These are phyloP conservation scores for Melanostoma mellinum DNA, from an alignment of 2,888 invertebrate genomes.

Conservation along the genomic window DNA sequence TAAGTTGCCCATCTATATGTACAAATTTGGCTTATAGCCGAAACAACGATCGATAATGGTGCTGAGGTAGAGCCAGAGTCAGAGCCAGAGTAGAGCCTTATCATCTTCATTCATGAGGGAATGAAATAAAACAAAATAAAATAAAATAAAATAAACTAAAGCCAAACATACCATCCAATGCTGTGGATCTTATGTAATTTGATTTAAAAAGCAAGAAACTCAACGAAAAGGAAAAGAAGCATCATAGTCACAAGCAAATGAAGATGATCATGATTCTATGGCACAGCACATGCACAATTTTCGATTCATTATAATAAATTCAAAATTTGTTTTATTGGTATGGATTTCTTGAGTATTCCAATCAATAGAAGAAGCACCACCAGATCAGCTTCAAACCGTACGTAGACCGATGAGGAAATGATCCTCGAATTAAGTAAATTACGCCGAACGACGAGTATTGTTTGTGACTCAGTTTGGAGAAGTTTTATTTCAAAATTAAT, in stretches of 20 bases:
- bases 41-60: constrained; percentile 54
- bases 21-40: constrained; percentile 64
- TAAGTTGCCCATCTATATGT: constrained; percentile 61
- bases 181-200: constrained; percentile 58
- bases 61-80: constrained; percentile 1
- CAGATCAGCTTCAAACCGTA: constrained; percentile 18
- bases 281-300: constrained; percentile 51
- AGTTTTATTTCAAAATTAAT: constrained; percentile 20
- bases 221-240: constrained; percentile 22
- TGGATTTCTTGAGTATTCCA: constrained; percentile 48
- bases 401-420: constrained; percentile 39
- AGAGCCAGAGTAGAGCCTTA: constrained; percentile 27
- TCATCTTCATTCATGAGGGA: constrained; percentile 38
- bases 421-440: constrained; percentile 45
- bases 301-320: constrained; percentile 72
- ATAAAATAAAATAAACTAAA: constrained; percentile 36
- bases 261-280: constrained; percentile 61
- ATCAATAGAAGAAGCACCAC: constrained; percentile 27
- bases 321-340: constrained; percentile 71
- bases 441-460: constrained; percentile 4
- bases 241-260: neutral
- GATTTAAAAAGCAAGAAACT: constrained; percentile 38
- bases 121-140: constrained; percentile 56
- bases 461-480: neutral
- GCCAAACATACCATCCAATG: constrained; percentile 31